Base-by-base conservation (phyloP, 2,888 invertebrate genomes). In the Mayetiola destructor region DNA sequence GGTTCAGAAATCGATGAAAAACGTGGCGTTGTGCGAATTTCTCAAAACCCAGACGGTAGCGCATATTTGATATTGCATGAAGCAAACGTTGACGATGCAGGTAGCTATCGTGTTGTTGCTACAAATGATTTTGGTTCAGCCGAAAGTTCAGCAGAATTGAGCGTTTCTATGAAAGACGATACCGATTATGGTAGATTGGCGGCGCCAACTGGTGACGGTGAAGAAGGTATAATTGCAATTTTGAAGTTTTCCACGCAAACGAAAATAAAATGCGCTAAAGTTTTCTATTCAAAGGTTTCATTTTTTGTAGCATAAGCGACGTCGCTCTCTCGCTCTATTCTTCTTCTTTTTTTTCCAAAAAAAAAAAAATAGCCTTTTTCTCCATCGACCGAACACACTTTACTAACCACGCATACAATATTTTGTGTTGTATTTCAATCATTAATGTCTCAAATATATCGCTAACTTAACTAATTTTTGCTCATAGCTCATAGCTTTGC, bases 71-170 rank as follows among this genome's bases (percentile, higher is more conserved):
- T 84, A 9, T 77, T 88, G 56, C 82, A 82, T 64, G 76, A 78
- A 55, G 82, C 81, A 0, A 71, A 68, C 0, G 73, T 79, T 0
- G 77, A 79, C n/a, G 88, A 93, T 68, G 82, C 81, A n/a, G 89
- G 87, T 9, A 76, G 80, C 59, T 94, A 91, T 75, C 83, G 85
- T 63, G 86, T 89, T 59, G 80, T 85, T 60, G 77, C 94, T 57
- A 80, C 79, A 64, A 94, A 94, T 69, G 82, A 85, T 65, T 77
- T 88, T 55, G 95, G 94, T 56, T n/a, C n/a, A n/a, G 27, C 48
- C 2, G 48, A 48, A 27, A n/a, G 48, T 48, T 48, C 20, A 27
- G 27, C 27, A 27, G 48, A 27, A 48, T 48, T 48, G 18, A 27
- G n/a, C 9, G 27, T 48, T n/a, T 27, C 48, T n/a, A 16, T 16